phyloP scores from a whole-genome alignment of 1,140 invertebrate species.

The Drosophila insularis region DNA sequence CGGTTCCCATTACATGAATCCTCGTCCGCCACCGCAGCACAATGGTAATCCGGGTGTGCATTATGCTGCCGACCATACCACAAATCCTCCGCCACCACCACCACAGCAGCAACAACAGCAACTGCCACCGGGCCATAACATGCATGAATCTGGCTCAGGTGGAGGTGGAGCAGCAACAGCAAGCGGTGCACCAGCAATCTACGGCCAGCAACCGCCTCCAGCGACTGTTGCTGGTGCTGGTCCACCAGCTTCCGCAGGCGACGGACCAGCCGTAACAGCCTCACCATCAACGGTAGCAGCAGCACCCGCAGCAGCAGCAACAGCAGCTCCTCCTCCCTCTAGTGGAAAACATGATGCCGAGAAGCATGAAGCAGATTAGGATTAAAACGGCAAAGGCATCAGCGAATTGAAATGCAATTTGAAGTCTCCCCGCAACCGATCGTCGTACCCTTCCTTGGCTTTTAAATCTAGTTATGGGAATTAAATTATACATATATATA shows the following conservation, averaged over 20 bases:
- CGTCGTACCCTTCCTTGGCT: not conserved
- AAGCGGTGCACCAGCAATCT: conserved; percentile 24
- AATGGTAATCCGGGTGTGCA: conserved; percentile 46
- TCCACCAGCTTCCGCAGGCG: not conserved
- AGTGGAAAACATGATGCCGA: conserved; percentile 50
- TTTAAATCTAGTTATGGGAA: conserved; percentile 15
- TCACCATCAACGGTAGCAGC: conserved; percentile 9
- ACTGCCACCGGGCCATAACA: conserved; percentile 20
- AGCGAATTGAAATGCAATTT: not conserved
- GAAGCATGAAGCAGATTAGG: conserved; percentile 53
- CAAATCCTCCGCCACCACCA: conserved; percentile 34
- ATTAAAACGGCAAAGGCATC: conserved; percentile 24
- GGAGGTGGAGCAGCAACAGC: conserved; percentile 18
- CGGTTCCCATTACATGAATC: conserved; percentile 81
- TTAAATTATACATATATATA: conserved; percentile 13
- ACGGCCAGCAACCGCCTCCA: conserved; percentile 4
- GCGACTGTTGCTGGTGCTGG: not conserved
- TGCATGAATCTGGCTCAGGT: conserved; percentile 20
- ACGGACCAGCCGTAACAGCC: conserved; percentile 15
- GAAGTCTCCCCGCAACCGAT: not conserved
- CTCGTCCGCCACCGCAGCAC: conserved; percentile 67
- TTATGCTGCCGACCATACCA: conserved; percentile 49
- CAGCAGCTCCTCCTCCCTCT: conserved; percentile 20
- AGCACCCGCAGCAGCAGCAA: conserved; percentile 5
- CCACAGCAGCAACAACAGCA: conserved; percentile 47